Base-by-base conservation (phyloP, 2,113 vertebrate genomes). In the Mustelus asterias region DNA sequence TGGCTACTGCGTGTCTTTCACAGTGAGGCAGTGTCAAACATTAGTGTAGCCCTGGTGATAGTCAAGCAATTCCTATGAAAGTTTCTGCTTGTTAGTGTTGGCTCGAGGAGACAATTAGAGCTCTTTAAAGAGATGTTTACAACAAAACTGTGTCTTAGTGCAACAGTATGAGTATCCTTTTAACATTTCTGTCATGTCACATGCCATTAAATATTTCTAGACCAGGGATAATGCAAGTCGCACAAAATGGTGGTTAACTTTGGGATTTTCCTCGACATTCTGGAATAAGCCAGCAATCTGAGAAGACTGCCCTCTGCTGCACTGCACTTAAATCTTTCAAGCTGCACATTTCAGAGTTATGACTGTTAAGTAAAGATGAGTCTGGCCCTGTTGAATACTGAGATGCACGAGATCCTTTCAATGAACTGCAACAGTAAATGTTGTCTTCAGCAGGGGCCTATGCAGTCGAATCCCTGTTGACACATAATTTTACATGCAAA, bases 1-100 rank as follows among this genome's bases (percentile, higher is more conserved):
- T 97, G 96, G 18, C 97, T 97, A 97, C 97, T 97, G 97, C 97
- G 67, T 72, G 94, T 18, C 65, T 95, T 95, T 76, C 94, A 95
- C 88, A 95, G 94, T 95, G 29, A 95, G 94, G 94, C 69, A 72
- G 69, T 54, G 44, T 48, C 94, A 95, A 72, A 72, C 94, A 95
- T 70, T 72, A 95, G 69, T 44, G 67, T 48, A 72, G 69, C 26
- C 41, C 41, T 72, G 26, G 94, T 48, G 94, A 29, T 33, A 72
- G 24, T 54, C 1, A 44, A 95, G 72, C 69, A 95, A 72, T 72
- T 54, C 94, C 10, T 41, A 58, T 37, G 60, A 63, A 95, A 48
- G 65, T 70, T 95, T 48, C 67, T 9, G 70, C 65, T 70, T 44
- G 3, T 22, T 72, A 22, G 2, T 48, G 33, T 95, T 95, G 94